phyloP scores from a whole-genome alignment of 1,140 invertebrate species.

The Micrasema longulum region DNA sequence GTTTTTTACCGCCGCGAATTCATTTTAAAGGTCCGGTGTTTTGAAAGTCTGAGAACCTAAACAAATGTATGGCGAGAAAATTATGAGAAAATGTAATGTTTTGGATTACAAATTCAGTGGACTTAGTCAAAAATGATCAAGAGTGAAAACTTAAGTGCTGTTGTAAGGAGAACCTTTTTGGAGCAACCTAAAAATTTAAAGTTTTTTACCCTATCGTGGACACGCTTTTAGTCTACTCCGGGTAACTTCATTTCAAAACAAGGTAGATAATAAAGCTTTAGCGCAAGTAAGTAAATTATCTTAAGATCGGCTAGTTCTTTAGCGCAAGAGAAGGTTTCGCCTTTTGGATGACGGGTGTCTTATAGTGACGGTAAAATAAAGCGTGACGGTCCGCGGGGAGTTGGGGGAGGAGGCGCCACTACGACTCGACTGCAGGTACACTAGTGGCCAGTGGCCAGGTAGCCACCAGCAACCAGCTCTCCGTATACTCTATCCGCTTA shows the following conservation, averaged over 20 bases:
- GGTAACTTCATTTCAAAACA: background rate
- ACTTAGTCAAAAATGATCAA: background rate
- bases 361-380: constrained; percentile 15
- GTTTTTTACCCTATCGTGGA: background rate
- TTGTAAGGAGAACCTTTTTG: background rate
- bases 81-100: background rate
- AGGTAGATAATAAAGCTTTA: background rate
- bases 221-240: background rate
- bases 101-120: background rate
- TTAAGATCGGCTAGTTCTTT: no score
- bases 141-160: no score
- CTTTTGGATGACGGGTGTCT: background rate
- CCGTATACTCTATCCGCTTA: background rate
- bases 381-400: constrained; percentile 15
- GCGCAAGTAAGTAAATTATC: background rate
- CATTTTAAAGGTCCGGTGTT: constrained; percentile 27
- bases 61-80: constrained; percentile 12
- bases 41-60: constrained; percentile 38
- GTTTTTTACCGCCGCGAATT: constrained; percentile 34
- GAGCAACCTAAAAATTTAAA: background rate
- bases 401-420: constrained; percentile 22
- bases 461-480: background rate
- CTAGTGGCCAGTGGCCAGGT: constrained; percentile 7
- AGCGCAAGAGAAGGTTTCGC: background rate
- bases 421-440: no score